Conservation (phyloP, 1,140 invertebrate genomes). For the Macrotrachela quadricornifera region DNA sequence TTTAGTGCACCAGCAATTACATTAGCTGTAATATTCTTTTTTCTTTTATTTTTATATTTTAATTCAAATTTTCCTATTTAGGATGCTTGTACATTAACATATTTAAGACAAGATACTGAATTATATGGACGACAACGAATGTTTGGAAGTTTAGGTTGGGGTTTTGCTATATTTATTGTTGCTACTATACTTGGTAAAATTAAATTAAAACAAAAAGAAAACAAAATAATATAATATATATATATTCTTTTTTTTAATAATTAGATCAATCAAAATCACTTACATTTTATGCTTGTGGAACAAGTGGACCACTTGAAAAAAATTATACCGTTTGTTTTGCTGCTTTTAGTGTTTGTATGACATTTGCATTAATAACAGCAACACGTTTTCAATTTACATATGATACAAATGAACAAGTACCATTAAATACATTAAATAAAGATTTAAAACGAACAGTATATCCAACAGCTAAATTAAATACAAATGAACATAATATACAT, state of each 20-base stretch:
- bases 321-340: slow-evolving; percentile 97
- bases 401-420: slow-evolving; percentile 12
- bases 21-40: too few relatives aligned
- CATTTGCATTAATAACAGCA: slow-evolving; percentile 69
- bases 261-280: slow-evolving; percentile 76
- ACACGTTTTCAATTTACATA: slow-evolving; percentile 46
- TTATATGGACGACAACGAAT: slow-evolving; percentile 86
- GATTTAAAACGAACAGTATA: too few relatives aligned
- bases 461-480: too few relatives aligned
- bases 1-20: slow-evolving; percentile 87
- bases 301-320: slow-evolving; percentile 47
- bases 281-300: slow-evolving; percentile 56
- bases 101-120: slow-evolving; percentile 63
- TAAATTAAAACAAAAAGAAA: too few relatives aligned
- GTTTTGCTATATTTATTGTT: slow-evolving; percentile 89
- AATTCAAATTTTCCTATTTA: too few relatives aligned
- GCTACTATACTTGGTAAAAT: too few relatives aligned
- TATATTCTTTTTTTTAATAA: too few relatives aligned
- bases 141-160: slow-evolving; percentile 95
- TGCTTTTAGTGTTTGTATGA: slow-evolving; percentile 87
- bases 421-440: slow-evolving; percentile 14
- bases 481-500: too few relatives aligned
- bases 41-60: too few relatives aligned
- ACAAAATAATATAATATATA: too few relatives aligned
- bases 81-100: slow-evolving; percentile 48